Evolutionary conservation across 2,888 invertebrate genomes (phyloP), one percentile per base, ranked within the genome.

Genomic region (Caenorhabditis sp.): DNA sequence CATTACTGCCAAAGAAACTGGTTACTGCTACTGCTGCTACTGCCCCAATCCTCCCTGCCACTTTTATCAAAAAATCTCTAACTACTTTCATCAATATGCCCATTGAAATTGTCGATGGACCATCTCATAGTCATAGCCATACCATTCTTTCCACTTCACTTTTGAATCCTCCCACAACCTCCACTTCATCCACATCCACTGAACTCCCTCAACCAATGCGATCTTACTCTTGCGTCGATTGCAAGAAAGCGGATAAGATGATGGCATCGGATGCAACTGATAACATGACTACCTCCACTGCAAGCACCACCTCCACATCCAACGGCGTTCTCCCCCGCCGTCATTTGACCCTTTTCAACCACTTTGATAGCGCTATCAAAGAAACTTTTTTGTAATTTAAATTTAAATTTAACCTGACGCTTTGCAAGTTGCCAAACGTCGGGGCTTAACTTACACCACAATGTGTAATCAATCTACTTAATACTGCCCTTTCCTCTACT

Each of bases 331-430:
- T 32, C 32, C 32, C 37, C 28, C 24, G 51, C 8, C 70, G 40
- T 50, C 79, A 77, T 65, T 28, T 81, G 2, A 81, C 76, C n/a
- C 70, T 81, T 5, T 81, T 81, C 61, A 65, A 69, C 47, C 60
- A 76, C 44, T 61, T 60, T 61, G 76, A 76, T 56, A 83, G 83
- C 37, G 37, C 71, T 37, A 80, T 85, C 32, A 85, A 83, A 60
- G 85, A 85, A 61, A 85, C 85, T n/a, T 85, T 85, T 60, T 72
- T 85, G 70, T 85, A 74, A 70, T 40, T 15, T 4, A 6, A 6
- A 51, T 47, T 9, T 40, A 18, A 44, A 20, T 11, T 61, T 20
- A 13, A 24, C 18, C 47, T 62, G 9, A 13, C n/a, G 4, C 28
- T 13, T 24, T 28, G 9, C 26, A 24, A 55, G 28, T 26, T 32